Evolutionary conservation across 2,888 invertebrate species (phyloP).

Genomic region (Drosophila tanythrix): DNA sequence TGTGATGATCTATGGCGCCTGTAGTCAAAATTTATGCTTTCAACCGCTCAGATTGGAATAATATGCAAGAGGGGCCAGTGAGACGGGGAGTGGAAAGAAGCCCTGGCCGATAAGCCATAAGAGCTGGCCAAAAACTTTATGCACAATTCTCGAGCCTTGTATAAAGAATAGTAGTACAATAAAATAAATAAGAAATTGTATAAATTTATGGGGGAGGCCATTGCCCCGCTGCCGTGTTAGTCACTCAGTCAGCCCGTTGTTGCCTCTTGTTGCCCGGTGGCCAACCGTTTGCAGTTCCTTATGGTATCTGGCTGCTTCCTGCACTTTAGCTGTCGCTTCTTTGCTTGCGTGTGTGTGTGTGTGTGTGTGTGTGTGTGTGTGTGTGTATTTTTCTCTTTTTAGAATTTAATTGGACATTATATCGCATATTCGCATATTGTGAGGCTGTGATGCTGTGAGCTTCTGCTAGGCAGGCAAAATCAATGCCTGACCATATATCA

Average conservation of each 20-base stretch:
- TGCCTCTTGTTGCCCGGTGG: slow-evolving; percentile 28
- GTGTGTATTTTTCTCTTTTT: slow-evolving; percentile 40
- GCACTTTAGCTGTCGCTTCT: slow-evolving; percentile 39
- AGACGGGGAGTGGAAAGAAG: background rate
- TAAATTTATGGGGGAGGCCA: slow-evolving; percentile 69
- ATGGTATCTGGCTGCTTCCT: slow-evolving; percentile 36
- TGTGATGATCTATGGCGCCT: slow-evolving; percentile 78
- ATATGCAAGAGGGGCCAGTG: slow-evolving; percentile 52
- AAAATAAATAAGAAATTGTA: slow-evolving; percentile 78
- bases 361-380: slow-evolving; percentile 13
- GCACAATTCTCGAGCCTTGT: slow-evolving; percentile 67
- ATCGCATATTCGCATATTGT: slow-evolving; percentile 72
- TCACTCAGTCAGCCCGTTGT: slow-evolving; percentile 1
- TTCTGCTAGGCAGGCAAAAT: slow-evolving; percentile 63
- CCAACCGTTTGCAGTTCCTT: slow-evolving; percentile 1
- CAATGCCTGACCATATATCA: slow-evolving; percentile 78
- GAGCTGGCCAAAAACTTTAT: slow-evolving; percentile 62
- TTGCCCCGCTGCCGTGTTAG: slow-evolving; percentile 38
- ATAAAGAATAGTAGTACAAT: slow-evolving; percentile 69
- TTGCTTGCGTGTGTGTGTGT: slow-evolving; percentile 15
- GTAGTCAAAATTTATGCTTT: slow-evolving; percentile 74
- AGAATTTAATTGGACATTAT: slow-evolving; percentile 80
- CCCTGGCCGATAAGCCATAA: slow-evolving; percentile 68
- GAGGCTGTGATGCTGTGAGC: slow-evolving; percentile 26
- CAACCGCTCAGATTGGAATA: slow-evolving; percentile 68